These are phyloP conservation scores for Aptenodytes forsteri DNA, from an alignment of 2,113 vertebrate genomes.

Conservation along the genomic window DNA sequence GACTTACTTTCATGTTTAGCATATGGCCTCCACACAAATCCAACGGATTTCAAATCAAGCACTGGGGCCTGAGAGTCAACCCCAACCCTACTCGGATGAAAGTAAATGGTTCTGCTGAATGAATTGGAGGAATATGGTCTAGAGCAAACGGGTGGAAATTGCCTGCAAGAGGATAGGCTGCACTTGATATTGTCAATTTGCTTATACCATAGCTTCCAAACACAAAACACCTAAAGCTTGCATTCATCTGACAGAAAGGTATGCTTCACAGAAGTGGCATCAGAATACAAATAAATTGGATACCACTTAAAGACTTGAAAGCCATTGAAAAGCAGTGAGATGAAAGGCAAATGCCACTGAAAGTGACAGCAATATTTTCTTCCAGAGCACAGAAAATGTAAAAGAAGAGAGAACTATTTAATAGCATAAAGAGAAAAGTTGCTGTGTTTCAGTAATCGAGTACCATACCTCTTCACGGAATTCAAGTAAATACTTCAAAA, in stretches of 20 bases:
- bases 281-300: conserved; percentile 71
- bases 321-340: conserved; percentile 47
- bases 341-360: conserved; percentile 61
- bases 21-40: not conserved
- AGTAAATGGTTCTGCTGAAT: conserved; percentile 8
- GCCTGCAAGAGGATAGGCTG: conserved; percentile 29
- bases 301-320: conserved; percentile 60
- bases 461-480: conserved; percentile 9
- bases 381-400: conserved; percentile 31
- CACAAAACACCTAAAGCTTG: conserved; percentile 18
- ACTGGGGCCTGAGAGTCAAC: not conserved
- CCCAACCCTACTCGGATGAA: not conserved
- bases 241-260: conserved; percentile 50
- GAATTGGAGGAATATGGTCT: conserved; percentile 9
- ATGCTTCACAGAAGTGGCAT: conserved; percentile 44
- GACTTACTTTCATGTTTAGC: not conserved
- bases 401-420: conserved; percentile 46
- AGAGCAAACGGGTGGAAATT: conserved; percentile 22
- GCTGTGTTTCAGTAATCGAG: not conserved
- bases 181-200: conserved; percentile 57
- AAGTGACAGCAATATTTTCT: conserved; percentile 69
- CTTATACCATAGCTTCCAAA: conserved; percentile 30
- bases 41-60: not conserved
- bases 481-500: conserved; percentile 47
- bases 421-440: conserved; percentile 48